These are phyloP conservation scores for Agrotis segetum DNA, from an alignment of 2,888 invertebrate species.

Conservation along the genomic window DNA sequence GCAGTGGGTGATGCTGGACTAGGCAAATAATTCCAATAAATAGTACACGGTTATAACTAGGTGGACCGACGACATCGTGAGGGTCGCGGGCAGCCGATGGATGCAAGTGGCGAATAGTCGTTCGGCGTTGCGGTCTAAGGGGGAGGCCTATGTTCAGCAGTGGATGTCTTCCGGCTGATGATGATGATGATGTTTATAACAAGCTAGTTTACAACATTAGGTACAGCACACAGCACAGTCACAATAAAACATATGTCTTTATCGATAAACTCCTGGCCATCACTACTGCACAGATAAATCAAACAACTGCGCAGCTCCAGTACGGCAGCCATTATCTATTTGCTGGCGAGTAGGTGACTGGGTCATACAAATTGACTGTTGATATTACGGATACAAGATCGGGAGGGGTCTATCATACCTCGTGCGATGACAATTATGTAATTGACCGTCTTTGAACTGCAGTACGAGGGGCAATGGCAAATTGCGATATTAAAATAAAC, in stretches of 20 bases:
- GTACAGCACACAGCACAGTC: too few species aligned
- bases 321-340: constrained; percentile 65
- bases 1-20: too few species aligned
- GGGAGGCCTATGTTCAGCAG: too few species aligned
- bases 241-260: constrained; percentile 12
- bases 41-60: neutral
- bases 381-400: constrained; percentile 41
- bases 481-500: neutral
- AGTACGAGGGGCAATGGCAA: constrained; percentile 26
- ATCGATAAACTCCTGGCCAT: constrained; percentile 34
- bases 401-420: constrained; percentile 35
- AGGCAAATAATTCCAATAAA: neutral
- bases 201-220: neutral
- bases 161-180: too few species aligned
- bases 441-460: constrained; percentile 28
- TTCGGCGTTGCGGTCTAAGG: too few species aligned
- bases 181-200: too few species aligned
- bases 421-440: constrained; percentile 15
- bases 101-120: too few species aligned
- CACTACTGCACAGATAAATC: constrained; percentile 52
- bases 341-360: constrained; percentile 62
- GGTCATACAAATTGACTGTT: constrained; percentile 67
- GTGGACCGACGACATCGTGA: too few species aligned
- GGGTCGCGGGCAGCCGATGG: too few species aligned
- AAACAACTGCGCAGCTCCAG: constrained; percentile 67